Evolutionary conservation across 2,797 vertebrate genomes (phyloP).

Genomic region (Sebastes flavidus): DNA sequence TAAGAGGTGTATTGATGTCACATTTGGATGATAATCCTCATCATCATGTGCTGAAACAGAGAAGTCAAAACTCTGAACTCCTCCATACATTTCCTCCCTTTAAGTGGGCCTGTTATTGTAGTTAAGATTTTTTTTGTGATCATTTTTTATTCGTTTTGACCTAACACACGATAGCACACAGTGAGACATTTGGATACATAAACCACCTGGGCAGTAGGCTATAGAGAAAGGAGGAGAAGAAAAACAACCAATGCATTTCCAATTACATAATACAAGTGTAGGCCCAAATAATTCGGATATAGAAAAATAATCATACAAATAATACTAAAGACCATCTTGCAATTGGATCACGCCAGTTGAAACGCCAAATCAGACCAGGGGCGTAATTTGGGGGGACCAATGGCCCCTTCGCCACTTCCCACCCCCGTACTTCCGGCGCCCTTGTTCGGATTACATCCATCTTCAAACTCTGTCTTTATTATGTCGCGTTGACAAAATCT

Average conservation of each 20-base stretch:
- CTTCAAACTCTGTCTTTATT: neutral
- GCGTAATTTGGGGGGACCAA: fast-evolving
- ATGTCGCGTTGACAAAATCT: neutral
- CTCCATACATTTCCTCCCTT: neutral
- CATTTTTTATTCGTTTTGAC: neutral
- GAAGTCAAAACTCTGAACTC: neutral
- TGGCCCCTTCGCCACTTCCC: no score
- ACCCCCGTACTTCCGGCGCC: no score
- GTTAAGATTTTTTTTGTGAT: neutral
- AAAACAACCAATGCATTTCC: neutral
- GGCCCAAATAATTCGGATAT: neutral
- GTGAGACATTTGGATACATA: neutral
- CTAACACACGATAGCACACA: neutral
- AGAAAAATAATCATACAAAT: neutral
- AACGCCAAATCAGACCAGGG: no score
- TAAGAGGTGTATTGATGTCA: slow-evolving; percentile 22
- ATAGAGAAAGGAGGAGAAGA: neutral
- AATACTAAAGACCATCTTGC: no score
- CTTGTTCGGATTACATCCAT: no score
- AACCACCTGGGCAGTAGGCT: neutral
- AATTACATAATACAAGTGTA: neutral
- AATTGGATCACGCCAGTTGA: no score
- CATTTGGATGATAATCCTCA: slow-evolving; percentile 16
- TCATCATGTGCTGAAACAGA: neutral
- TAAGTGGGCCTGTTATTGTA: neutral